A percentile compares a stretch with the other conserved stretches of the same genome.
phyloP scores from a whole-genome alignment of 1,140 invertebrate species.

The Brachionus sp. region DNA sequence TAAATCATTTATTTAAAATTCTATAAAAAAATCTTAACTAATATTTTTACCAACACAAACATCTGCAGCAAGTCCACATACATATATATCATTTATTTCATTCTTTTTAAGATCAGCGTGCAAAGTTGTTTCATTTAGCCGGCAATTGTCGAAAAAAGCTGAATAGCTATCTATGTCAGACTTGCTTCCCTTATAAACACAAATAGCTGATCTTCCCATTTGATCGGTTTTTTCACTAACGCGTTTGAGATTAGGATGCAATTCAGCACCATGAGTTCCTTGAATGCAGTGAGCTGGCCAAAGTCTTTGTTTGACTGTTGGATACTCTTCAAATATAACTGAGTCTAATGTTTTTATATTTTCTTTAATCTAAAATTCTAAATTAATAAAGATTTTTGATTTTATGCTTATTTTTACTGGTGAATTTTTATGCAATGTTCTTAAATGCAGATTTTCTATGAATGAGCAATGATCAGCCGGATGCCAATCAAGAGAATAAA shows the following conservation, averaged over 20 bases:
- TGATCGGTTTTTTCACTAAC: slow-evolving; percentile 16
- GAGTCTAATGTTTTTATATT: slow-evolving; percentile 66
- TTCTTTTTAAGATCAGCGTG: slow-evolving; percentile 72
- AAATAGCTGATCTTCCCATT: slow-evolving; percentile 64
- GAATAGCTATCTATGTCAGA: slow-evolving; percentile 93
- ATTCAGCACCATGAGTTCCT: slow-evolving; percentile 84
- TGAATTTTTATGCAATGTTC: slow-evolving; percentile 65
- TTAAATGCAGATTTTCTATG: slow-evolving; percentile 76
- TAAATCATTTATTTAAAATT: neutral
- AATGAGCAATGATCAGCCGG: slow-evolving; percentile 93
- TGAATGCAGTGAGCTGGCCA: slow-evolving; percentile 95
- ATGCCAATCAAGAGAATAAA: slow-evolving; percentile 96
- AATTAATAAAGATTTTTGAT: neutral
- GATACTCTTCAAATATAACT: slow-evolving; percentile 69
- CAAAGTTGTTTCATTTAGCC: slow-evolving; percentile 79
- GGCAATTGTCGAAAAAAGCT: slow-evolving; percentile 95
- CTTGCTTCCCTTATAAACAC: slow-evolving; percentile 88
- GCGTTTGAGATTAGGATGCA: slow-evolving; percentile 74
- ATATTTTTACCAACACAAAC: slow-evolving; percentile 78
- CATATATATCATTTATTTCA: slow-evolving; percentile 83
- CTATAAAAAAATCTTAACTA: neutral
- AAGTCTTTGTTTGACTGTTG: slow-evolving; percentile 58
- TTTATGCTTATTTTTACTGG: slow-evolving; percentile 60
- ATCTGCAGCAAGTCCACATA: slow-evolving; percentile 91
- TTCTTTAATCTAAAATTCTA: neutral